Percentiles rank a stretch among this genome's conserved stretches.
Evolutionary conservation across 1,140 invertebrate genomes (phyloP).

Genomic region (Elysia chlorotica): DNA sequence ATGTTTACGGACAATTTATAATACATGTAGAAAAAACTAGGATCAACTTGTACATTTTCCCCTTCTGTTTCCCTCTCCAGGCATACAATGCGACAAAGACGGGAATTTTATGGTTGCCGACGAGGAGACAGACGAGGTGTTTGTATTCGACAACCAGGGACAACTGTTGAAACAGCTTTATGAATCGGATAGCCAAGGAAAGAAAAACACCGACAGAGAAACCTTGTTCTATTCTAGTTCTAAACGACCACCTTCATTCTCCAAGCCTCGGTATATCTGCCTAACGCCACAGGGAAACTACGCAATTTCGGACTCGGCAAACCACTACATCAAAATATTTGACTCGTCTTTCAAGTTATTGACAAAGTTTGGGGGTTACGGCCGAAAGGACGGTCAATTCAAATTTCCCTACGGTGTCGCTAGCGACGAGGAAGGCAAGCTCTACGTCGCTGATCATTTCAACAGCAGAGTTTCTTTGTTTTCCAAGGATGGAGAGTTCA

Average conservation of each 20-base stretch:
- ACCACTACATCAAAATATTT: constrained; percentile 48
- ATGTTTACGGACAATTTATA: too few relatives aligned
- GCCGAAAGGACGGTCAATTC: constrained; percentile 75
- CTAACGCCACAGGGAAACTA: constrained; percentile 31
- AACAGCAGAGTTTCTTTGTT: constrained; percentile 73
- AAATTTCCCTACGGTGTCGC: constrained; percentile 90
- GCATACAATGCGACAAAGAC: constrained; percentile 26
- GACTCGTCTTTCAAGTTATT: constrained; percentile 41
- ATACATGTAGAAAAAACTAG: too few relatives aligned
- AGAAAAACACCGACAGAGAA: too few relatives aligned
- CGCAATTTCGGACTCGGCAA: constrained; percentile 47
- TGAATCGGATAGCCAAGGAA: too few relatives aligned
- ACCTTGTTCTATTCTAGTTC: too few relatives aligned
- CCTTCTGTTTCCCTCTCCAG: too few relatives aligned
- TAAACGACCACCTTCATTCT: too few relatives aligned
- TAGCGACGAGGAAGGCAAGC: constrained; percentile 77
- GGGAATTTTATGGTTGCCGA: constrained; percentile 29
- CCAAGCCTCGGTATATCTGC: constrained; percentile 35
- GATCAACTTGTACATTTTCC: too few relatives aligned
- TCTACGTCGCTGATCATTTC: constrained; percentile 86
- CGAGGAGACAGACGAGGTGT: constrained; percentile 21
- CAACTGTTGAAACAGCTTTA: too few relatives aligned
- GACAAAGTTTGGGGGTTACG: constrained; percentile 73
- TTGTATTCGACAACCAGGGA: constrained; percentile 22
- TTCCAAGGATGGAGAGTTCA: constrained; percentile 28